Percentiles rank a stretch among this genome's conserved stretches.
phyloP scores from a whole-genome alignment of 1,140 invertebrate genomes.

The Carposina sasakii region DNA sequence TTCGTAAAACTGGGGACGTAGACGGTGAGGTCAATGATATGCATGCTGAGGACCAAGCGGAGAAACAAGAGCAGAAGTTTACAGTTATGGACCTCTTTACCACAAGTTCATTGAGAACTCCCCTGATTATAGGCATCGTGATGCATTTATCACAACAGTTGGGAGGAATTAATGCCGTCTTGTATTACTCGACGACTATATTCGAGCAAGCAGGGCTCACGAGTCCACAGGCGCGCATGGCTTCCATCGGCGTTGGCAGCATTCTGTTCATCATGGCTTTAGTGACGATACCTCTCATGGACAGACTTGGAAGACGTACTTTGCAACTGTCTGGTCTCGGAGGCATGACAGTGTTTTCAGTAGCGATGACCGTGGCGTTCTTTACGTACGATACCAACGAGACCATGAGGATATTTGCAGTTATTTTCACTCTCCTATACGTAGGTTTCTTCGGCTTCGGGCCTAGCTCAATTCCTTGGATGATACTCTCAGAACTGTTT shows the following conservation, averaged over 20 bases:
- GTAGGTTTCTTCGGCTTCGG: constrained; percentile 96
- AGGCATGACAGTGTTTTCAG: constrained; percentile 94
- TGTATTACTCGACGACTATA: constrained; percentile 92
- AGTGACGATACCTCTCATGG: constrained; percentile 94
- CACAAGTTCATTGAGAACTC: constrained; percentile 83
- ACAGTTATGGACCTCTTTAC: constrained; percentile 86
- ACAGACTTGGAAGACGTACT: constrained; percentile 89
- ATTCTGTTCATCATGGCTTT: constrained; percentile 96
- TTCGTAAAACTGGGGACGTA: constrained; percentile 71
- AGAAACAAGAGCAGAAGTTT: constrained; percentile 86
- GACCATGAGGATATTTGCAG: constrained; percentile 79
- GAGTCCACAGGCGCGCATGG: constrained; percentile 82
- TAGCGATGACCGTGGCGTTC: constrained; percentile 89
- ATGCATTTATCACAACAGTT: constrained; percentile 97
- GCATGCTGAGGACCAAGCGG: constrained; percentile 87
- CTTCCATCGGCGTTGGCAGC: constrained; percentile 94
- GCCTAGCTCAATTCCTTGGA: constrained; percentile 96
- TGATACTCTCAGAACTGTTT: constrained; percentile 97
- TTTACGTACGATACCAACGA: constrained; percentile 72
- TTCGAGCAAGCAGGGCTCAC: constrained; percentile 87
- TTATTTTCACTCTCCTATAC: constrained; percentile 91
- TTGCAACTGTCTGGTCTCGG: constrained; percentile 90
- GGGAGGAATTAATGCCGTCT: constrained; percentile 95
- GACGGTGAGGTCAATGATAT: constrained; percentile 94
- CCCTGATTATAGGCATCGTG: constrained; percentile 91